Evolutionary conservation across 2,113 vertebrate species (phyloP).

Genomic region (Aphyosemion australe): DNA sequence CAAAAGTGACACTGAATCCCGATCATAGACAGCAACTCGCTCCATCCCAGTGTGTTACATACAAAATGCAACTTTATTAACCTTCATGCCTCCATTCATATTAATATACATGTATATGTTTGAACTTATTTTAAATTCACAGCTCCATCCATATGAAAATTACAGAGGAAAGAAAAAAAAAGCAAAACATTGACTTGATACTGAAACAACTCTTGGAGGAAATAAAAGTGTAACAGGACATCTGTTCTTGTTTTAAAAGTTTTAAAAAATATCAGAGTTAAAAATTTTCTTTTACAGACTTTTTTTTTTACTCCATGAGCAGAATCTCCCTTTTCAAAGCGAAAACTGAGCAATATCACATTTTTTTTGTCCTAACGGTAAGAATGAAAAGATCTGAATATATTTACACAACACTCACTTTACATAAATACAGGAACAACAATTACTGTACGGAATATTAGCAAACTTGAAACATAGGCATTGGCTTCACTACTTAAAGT

Average conservation of each 20-base stretch:
- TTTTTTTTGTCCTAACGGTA: slow-evolving; percentile 78
- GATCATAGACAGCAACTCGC: slow-evolving; percentile 50
- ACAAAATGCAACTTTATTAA: slow-evolving; percentile 99
- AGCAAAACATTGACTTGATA: slow-evolving; percentile 98
- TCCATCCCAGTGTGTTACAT: slow-evolving; percentile 83
- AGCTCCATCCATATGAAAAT: slow-evolving; percentile 98
- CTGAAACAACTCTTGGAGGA: slow-evolving; percentile 88
- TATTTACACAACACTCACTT: slow-evolving; percentile 99
- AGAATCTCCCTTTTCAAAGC: slow-evolving; percentile 89
- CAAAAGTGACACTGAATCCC: slow-evolving; percentile 35
- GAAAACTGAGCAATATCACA: slow-evolving; percentile 88
- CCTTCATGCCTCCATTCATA: slow-evolving; percentile 99
- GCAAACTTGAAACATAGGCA: slow-evolving; percentile 93
- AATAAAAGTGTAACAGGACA: slow-evolving; percentile 82
- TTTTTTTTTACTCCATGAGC: slow-evolving; percentile 81
- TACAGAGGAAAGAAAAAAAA: slow-evolving; percentile 85
- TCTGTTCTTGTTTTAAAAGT: slow-evolving; percentile 90
- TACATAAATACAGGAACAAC: slow-evolving; percentile 99
- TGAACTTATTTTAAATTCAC: slow-evolving; percentile 99
- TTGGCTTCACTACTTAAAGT: slow-evolving; percentile 89
- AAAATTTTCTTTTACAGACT: slow-evolving; percentile 87
- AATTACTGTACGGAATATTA: slow-evolving; percentile 94
- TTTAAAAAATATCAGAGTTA: slow-evolving; percentile 90
- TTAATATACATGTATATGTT: slow-evolving; percentile 99
- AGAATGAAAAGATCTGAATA: slow-evolving; percentile 95